Evolutionary conservation across 2,797 vertebrate species (phyloP).

Genomic region (Sebastes itinus): DNA sequence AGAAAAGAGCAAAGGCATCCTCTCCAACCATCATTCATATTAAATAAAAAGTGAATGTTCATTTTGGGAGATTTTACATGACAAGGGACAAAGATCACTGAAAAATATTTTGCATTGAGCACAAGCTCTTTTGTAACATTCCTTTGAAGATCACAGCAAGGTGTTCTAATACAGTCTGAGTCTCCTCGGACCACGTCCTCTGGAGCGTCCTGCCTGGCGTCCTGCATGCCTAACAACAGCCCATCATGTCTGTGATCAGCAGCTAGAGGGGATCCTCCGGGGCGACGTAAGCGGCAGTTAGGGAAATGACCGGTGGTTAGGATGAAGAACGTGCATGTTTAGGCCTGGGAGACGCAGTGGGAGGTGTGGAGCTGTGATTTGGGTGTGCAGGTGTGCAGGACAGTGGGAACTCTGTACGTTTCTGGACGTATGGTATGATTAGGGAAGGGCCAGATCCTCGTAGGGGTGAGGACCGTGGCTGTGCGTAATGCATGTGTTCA

Average conservation of each 20-base stretch:
- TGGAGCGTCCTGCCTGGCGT: background rate
- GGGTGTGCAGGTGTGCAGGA: conserved; percentile 20
- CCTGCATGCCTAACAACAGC: conserved; percentile 40
- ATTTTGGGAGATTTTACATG: background rate
- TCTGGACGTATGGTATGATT: conserved; percentile 43
- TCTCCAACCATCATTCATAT: fast-evolving
- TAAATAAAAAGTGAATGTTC: fast-evolving
- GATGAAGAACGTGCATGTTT: conserved; percentile 53
- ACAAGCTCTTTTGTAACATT: no score
- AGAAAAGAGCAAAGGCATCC: background rate
- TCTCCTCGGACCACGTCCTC: background rate
- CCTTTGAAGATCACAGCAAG: background rate
- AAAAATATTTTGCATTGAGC: no score
- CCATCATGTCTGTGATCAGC: conserved; percentile 70
- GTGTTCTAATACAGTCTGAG: background rate
- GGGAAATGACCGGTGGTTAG: conserved; percentile 76
- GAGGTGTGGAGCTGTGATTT: conserved; percentile 26
- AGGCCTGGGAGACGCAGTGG: conserved; percentile 24
- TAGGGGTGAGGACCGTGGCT: conserved; percentile 28
- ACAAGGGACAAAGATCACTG: background rate
- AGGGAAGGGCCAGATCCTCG: conserved; percentile 25
- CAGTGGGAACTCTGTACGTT: conserved; percentile 1
- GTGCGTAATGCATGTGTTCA: conserved; percentile 50
- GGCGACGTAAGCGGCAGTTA: conserved; percentile 60
- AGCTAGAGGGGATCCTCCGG: conserved; percentile 30